Evolutionary conservation across 2,797 vertebrate species (phyloP).

Genomic region (Parauchenoglanis ngamensis): DNA sequence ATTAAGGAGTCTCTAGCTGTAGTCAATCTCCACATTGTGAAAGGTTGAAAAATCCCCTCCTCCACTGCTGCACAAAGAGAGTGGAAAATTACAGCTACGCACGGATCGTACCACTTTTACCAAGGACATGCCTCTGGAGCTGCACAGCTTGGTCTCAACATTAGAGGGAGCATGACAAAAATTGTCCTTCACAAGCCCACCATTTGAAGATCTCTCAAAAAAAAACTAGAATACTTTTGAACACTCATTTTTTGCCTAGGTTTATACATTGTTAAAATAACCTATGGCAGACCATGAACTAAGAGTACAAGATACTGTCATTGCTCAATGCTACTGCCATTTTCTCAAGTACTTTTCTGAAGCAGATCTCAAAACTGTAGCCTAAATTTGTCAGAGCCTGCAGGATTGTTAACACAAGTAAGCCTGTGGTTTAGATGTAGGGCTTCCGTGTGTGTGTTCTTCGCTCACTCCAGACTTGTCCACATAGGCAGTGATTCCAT

Average conservation of each 20-base stretch:
- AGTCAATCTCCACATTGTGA: background rate
- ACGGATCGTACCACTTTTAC: constrained; percentile 69
- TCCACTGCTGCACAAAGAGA: constrained; percentile 50
- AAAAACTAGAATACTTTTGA: background rate
- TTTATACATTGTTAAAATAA: background rate
- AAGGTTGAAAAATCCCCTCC: constrained; percentile 59
- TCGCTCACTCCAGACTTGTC: background rate
- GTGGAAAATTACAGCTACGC: constrained; percentile 70
- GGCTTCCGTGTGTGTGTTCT: background rate
- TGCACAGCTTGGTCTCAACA: constrained; percentile 26
- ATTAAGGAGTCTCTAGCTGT: background rate
- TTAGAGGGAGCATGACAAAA: constrained; percentile 38
- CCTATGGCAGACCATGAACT: background rate
- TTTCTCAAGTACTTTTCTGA: background rate
- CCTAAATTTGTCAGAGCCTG: constrained; percentile 4
- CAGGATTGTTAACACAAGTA: constrained; percentile 14
- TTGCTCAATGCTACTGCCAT: background rate
- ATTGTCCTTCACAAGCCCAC: background rate
- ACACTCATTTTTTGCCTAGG: background rate
- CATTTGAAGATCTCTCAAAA: background rate
- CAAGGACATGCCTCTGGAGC: constrained; percentile 50
- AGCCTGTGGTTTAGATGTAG: constrained; percentile 14
- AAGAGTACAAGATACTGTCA: background rate
- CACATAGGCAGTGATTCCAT: constrained; percentile 20
- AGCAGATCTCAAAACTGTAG: background rate